Evolutionary conservation across 1,140 invertebrate species (phyloP).

Genomic region (Sitobion miscanthi): DNA sequence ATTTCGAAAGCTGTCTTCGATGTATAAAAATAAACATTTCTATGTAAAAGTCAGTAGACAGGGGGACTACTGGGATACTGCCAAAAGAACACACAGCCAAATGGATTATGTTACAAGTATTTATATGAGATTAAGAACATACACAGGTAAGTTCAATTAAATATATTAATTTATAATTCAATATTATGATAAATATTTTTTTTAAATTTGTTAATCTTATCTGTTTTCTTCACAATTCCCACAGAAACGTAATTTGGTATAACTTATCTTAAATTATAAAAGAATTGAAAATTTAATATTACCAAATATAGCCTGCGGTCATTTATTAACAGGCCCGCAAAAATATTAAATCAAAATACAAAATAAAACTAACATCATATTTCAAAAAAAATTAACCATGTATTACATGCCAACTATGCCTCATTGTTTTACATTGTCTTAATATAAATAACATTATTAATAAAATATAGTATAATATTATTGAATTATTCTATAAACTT

Average conservation of each 20-base stretch:
- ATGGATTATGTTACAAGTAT: slow-evolving; percentile 50
- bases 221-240: not conserved
- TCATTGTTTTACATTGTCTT: too few species aligned
- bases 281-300: not conserved
- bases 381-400: too few species aligned
- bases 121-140: slow-evolving; percentile 16
- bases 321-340: too few species aligned
- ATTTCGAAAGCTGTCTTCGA: slow-evolving; percentile 42
- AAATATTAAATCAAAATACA: too few species aligned
- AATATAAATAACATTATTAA: too few species aligned
- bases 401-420: too few species aligned
- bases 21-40: slow-evolving; percentile 50
- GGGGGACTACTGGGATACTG: not conserved
- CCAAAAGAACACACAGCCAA: slow-evolving; percentile 43
- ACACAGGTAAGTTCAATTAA: slow-evolving; percentile 23
- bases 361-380: too few species aligned
- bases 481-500: too few species aligned
- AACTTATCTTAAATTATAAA: not conserved
- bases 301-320: too few species aligned
- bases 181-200: not conserved
- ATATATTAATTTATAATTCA: not conserved
- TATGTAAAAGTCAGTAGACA: slow-evolving; percentile 14
- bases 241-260: not conserved
- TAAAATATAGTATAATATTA: too few species aligned
- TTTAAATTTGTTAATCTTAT: not conserved